Evolutionary conservation across 1,140 invertebrate species (phyloP), one percentile per base, ranked within the genome.

Genomic region (Aleiodes sp.): DNA sequence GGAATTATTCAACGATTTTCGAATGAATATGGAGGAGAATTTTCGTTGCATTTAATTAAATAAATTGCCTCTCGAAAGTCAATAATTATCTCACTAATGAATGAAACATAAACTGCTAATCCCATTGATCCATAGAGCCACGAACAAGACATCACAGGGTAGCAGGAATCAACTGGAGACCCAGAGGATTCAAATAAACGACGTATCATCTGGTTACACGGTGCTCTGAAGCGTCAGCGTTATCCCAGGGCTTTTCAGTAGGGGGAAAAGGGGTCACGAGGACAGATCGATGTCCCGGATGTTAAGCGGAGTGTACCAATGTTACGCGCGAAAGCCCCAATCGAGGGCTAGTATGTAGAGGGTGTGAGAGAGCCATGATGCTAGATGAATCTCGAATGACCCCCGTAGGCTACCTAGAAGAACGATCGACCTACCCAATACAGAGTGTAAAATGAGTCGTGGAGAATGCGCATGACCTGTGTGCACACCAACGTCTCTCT

Each of bases 261-360:
- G 35, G 16, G 8, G 16, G 63, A n/a, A 56, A 46, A 10, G 28
- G 43, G 57, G 69, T 70, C 64, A 57, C n/a, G 39, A 12, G 65
- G 69, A 24, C 39, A 63, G 70, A 72, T 74, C 72, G 73, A 74
- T 70, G 73, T 57, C 35, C 46, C 64, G 39, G 66, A 71, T 75
- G 57, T 43, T 41, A 71, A 71, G 56, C 57, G 31, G 39, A 65
- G 67, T 67, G 65, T 64, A 65, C 65, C 70, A 65, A 7, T 43
- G 56, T 59, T 68, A 43, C 65, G 21, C 37, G 28, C 19, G 59
- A 66, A 43, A 21, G 70, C 31, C 56, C 62, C 62, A 62, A 65
- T 61, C n/a, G 29, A 33, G 16, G n/a, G n/a, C n/a, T 21, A n/a
- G 16, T 33, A 56, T 24, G 19, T 37, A 35, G 29, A 61, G 59